These are phyloP conservation scores for Hyppa rectilinea DNA, from an alignment of 2,888 invertebrate species.

Conservation along the genomic window DNA sequence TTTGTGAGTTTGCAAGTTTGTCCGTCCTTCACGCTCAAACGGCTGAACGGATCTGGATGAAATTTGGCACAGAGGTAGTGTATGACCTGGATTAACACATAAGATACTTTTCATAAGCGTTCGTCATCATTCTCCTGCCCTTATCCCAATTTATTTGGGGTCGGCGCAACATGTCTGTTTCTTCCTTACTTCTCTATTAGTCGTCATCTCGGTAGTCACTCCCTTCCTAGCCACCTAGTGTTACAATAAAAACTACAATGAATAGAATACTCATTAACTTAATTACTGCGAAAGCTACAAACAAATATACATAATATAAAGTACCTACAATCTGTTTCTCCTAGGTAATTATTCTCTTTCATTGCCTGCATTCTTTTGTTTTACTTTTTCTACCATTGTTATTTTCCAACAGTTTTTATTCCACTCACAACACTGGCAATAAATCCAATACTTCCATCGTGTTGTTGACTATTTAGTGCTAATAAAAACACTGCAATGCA, in stretches of 20 bases:
- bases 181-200: too few relatives aligned
- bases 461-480: background rate
- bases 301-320: background rate
- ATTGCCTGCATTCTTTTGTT: conserved; percentile 38
- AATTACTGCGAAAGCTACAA: background rate
- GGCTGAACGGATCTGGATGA: too few relatives aligned
- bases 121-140: too few relatives aligned
- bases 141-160: too few relatives aligned
- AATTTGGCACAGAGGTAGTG: too few relatives aligned
- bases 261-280: background rate
- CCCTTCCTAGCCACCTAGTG: too few relatives aligned
- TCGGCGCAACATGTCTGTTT: too few relatives aligned
- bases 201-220: too few relatives aligned
- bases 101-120: too few relatives aligned
- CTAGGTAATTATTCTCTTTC: conserved; percentile 17
- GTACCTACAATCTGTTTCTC: background rate
- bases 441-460: conserved; percentile 5
- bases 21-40: too few relatives aligned
- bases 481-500: conserved; percentile 29
- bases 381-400: conserved; percentile 44
- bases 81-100: too few relatives aligned
- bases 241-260: background rate
- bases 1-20: too few relatives aligned
- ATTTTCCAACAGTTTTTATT: conserved; percentile 30
- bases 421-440: background rate